Percentiles rank a stretch among this genome's conserved stretches.
These are phyloP conservation scores for Penaeus vannamei DNA, from an alignment of 1,140 invertebrate species.

Conservation along the genomic window DNA sequence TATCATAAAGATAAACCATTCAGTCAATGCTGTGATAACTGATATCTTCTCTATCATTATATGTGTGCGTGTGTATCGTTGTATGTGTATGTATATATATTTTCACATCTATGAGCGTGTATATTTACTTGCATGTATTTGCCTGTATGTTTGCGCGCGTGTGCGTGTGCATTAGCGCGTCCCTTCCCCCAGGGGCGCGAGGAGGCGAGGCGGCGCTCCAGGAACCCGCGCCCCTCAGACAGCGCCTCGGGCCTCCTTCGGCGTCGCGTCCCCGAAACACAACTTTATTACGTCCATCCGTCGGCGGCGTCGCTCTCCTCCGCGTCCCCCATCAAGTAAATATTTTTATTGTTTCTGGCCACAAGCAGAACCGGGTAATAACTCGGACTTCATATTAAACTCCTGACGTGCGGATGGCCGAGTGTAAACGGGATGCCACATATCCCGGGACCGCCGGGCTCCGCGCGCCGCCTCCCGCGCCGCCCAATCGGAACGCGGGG, in stretches of 20 bases:
- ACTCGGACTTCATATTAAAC: constrained; percentile 67
- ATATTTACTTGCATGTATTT: too few relatives aligned
- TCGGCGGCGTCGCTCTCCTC: constrained; percentile 35
- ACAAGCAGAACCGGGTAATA: constrained; percentile 62
- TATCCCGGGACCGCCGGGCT: background rate
- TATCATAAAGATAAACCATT: too few relatives aligned
- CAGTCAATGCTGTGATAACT: too few relatives aligned
- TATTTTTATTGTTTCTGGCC: constrained; percentile 66
- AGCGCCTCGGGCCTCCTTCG: constrained; percentile 34
- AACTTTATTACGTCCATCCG: constrained; percentile 47
- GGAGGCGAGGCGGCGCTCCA: background rate
- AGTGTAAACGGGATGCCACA: constrained; percentile 63
- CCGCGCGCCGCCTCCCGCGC: background rate
- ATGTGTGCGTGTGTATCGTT: too few relatives aligned
- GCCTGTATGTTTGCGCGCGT: too few relatives aligned
- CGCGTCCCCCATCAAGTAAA: constrained; percentile 58
- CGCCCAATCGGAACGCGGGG: constrained; percentile 27
- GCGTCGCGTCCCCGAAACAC: constrained; percentile 38
- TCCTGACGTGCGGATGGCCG: constrained; percentile 62
- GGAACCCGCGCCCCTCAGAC: constrained; percentile 16
- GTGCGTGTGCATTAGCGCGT: too few relatives aligned
- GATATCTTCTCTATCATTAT: too few relatives aligned
- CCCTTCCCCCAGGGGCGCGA: too few relatives aligned
- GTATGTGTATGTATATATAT: too few relatives aligned
- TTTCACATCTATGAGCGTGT: too few relatives aligned